These are phyloP conservation scores for Malurus alboscapulatus DNA, from an alignment of 2,113 vertebrate genomes.

Conservation along the genomic window DNA sequence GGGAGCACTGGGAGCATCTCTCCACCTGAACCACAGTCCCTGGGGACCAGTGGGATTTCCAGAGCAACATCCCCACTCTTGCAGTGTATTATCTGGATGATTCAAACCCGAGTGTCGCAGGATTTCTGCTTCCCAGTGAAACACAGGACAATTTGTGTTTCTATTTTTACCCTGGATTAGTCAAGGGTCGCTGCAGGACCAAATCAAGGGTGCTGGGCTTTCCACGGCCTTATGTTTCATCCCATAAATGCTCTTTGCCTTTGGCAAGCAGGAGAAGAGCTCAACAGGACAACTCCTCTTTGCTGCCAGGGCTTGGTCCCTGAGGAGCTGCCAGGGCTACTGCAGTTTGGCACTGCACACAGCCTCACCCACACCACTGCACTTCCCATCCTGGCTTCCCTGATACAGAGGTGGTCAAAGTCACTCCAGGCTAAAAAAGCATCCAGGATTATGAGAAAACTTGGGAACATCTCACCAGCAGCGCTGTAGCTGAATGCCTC, in stretches of 20 bases:
- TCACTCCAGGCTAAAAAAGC: not conserved
- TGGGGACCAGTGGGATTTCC: not conserved
- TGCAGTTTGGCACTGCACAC: not conserved
- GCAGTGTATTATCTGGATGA: not conserved
- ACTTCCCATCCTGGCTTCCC: not conserved
- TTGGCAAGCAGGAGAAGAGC: not conserved
- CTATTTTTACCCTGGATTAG: not conserved
- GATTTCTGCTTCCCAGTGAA: not conserved
- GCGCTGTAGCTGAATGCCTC: not conserved
- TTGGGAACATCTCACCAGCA: not conserved
- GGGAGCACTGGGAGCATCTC: not conserved
- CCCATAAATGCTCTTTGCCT: not conserved
- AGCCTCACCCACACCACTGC: not conserved
- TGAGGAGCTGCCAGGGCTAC: not conserved
- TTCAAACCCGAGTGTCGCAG: not conserved
- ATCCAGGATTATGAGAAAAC: not conserved
- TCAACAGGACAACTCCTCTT: rapidly evolving
- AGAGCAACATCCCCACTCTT: not conserved
- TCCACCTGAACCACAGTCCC: not conserved
- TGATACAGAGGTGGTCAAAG: not conserved
- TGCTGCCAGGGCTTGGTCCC: not conserved
- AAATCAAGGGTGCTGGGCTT: not conserved
- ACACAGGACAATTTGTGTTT: rapidly evolving
- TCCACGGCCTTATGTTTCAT: not conserved
- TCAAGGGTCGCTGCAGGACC: not conserved